Evolutionary conservation across 2,888 invertebrate genomes (phyloP).

Genomic region (Harpalus rufipes): DNA sequence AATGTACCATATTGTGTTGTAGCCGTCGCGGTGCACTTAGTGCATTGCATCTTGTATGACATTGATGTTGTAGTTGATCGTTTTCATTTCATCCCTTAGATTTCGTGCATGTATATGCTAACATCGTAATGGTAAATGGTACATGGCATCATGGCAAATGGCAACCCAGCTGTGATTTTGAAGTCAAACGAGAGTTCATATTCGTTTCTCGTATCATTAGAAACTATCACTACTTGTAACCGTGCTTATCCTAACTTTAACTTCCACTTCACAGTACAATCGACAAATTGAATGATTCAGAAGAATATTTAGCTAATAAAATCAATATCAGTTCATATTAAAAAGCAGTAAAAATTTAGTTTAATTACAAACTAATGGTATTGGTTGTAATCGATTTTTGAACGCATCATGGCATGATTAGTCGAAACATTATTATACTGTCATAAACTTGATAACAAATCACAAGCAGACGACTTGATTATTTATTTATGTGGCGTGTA

Average conservation of each 20-base stretch:
- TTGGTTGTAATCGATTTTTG: constrained; percentile 46
- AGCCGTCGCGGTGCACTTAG: constrained; percentile 47
- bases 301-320: constrained; percentile 16
- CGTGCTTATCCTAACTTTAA: constrained; percentile 20
- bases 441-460: constrained; percentile 51
- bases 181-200: background rate
- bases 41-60: constrained; percentile 58
- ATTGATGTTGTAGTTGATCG: constrained; percentile 47
- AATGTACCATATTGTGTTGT: constrained; percentile 66
- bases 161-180: constrained; percentile 29
- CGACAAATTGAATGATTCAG: constrained; percentile 37
- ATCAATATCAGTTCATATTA: constrained; percentile 35
- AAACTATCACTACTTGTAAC: constrained; percentile 42
- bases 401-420: constrained; percentile 62
- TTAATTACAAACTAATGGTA: constrained; percentile 23
- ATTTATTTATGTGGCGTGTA: constrained; percentile 67
- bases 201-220: constrained; percentile 23
- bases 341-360: constrained; percentile 33
- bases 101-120: constrained; percentile 47
- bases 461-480: constrained; percentile 54
- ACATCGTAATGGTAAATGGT: constrained; percentile 25
- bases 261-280: constrained; percentile 27
- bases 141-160: constrained; percentile 18
- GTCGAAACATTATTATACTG: constrained; percentile 57
- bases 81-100: constrained; percentile 35